phyloP scores from a whole-genome alignment of 2,797 vertebrate species.

The Phrynocephalus guinanensis region DNA sequence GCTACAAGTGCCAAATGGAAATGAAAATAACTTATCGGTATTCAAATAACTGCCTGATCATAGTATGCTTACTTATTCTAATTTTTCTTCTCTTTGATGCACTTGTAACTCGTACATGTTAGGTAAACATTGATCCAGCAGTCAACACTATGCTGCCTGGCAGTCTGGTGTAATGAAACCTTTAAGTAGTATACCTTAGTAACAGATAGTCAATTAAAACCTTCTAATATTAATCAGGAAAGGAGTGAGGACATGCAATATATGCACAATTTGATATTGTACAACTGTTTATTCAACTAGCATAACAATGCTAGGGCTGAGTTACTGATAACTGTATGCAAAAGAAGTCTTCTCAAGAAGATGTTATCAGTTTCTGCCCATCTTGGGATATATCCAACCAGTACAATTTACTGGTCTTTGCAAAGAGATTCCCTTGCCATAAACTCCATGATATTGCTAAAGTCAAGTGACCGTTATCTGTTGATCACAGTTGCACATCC shows the following conservation, averaged over 20 bases:
- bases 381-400: background rate
- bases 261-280: background rate
- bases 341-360: background rate
- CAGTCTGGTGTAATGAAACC: too few species aligned
- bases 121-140: background rate
- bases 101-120: background rate
- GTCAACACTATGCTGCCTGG: background rate
- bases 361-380: background rate
- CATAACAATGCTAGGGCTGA: background rate
- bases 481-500: background rate
- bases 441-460: background rate
- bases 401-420: background rate
- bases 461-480: accelerated
- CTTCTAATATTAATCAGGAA: background rate
- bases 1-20: background rate
- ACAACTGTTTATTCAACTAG: background rate
- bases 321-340: background rate
- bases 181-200: background rate
- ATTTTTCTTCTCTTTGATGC: too few species aligned
- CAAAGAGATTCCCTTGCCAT: background rate
- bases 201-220: background rate
- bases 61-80: background rate
- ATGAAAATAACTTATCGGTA: background rate
- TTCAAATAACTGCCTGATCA: background rate
- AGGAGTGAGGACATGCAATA: background rate